Evolutionary conservation across 2,888 invertebrate genomes (phyloP), one percentile per base, ranked within the genome.

Genomic region (Corythucha ciliata): DNA sequence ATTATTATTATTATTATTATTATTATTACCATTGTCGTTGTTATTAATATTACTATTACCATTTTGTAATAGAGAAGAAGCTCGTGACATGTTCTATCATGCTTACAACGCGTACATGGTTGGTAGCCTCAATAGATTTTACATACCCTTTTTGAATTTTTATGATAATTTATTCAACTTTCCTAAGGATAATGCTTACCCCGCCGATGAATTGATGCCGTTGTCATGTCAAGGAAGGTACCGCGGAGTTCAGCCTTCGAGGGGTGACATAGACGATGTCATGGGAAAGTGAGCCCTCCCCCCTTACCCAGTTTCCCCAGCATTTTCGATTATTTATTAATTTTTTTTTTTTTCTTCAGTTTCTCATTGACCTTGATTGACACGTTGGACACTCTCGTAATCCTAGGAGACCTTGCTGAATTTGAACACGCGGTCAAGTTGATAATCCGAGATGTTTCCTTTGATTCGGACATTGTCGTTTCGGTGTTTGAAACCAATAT

Each of bases 401-500:
- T 93, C 41, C 72, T 98, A 60, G 93, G 93, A 4, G 92, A 94
- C 68, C 78, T 93, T 64, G 80, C 85, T 44, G 93, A 96, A 72
- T 98, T 98, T 72, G 96, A 92, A 67, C 78, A 78, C 61, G 92
- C 92, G 21, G 83, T 93, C 4, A 81, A 82, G 68, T 72, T 89
- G 56, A 81, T 97, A 34, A 82, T 93, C 57, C 75, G 76, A 53
- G 83, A 91, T 68, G 90, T 96, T 6, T 79, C 77, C 48, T 97
- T 98, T 69, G 92, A 98, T 67, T 85, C 79, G 59, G 93, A 98
- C 69, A 80, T 96, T 55, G 80, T 92, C 48, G 96, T 98, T 7
- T 96, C 96, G 0, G 91, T 98, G 4, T 98, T 98, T 69, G 97
- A 98, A 71, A 94, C 94, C 7, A 98, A 97, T 68, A 98, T 98